phyloP scores from a whole-genome alignment of 2,113 vertebrate species.

The Maylandia zebra region DNA sequence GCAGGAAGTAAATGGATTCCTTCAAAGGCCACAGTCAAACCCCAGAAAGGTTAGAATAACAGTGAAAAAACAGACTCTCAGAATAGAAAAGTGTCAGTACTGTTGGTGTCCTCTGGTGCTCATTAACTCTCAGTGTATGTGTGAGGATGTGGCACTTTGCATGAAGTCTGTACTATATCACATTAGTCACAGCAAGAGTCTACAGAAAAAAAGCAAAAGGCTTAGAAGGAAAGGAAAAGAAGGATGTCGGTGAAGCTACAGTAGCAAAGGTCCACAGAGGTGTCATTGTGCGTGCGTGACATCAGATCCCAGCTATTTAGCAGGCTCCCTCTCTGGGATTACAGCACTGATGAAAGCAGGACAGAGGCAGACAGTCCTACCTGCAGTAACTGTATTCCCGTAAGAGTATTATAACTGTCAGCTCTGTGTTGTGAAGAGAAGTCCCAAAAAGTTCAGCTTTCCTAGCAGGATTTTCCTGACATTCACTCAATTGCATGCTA shows the following conservation, averaged over 20 bases:
- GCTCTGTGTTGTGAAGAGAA: background rate
- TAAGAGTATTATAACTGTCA: background rate
- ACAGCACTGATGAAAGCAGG: constrained; percentile 3
- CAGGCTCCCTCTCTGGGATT: constrained; percentile 14
- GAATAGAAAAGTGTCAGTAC: background rate
- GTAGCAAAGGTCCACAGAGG: constrained; percentile 13
- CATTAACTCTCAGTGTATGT: background rate
- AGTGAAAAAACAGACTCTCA: background rate
- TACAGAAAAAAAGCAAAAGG: background rate
- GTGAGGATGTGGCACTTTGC: background rate
- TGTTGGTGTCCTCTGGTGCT: background rate
- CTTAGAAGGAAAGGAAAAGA: background rate
- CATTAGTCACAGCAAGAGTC: background rate
- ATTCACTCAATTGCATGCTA: background rate
- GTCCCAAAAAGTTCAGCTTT: background rate
- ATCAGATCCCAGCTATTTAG: constrained; percentile 49
- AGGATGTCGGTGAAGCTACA: background rate
- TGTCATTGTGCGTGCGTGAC: constrained; percentile 41
- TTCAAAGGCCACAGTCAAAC: background rate
- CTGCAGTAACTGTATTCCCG: background rate
- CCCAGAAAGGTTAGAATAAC: background rate
- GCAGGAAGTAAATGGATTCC: background rate
- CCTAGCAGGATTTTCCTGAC: rapidly evolving
- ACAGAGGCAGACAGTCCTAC: background rate
- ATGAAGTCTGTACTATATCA: background rate